Evolutionary conservation across 64 coral and sea anemone species (phyloP).

Genomic region (Montipora cactus): DNA sequence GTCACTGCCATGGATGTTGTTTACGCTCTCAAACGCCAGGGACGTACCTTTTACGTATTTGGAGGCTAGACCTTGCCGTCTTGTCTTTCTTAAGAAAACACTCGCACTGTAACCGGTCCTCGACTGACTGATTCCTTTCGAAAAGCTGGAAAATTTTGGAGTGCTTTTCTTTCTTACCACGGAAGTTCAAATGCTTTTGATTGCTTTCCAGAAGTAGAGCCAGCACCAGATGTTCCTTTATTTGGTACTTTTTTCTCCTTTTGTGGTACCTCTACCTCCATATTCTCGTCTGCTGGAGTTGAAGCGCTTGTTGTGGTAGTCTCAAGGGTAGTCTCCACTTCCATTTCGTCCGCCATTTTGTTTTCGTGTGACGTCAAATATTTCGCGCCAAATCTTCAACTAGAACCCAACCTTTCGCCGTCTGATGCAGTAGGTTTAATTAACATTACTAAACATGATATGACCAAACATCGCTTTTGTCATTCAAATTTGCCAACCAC

Average conservation of each 20-base stretch:
- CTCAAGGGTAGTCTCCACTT: constrained; percentile 31
- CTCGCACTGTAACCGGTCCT: too few relatives aligned
- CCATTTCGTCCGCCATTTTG: constrained; percentile 79
- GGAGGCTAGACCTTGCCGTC: too few relatives aligned
- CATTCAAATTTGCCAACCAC: too few relatives aligned
- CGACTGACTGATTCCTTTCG: too few relatives aligned
- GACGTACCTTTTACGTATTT: too few relatives aligned
- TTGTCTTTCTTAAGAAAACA: too few relatives aligned
- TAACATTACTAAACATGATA: too few relatives aligned
- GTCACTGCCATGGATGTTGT: too few relatives aligned
- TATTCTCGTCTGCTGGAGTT: constrained; percentile 50
- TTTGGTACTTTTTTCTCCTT: constrained; percentile 14
- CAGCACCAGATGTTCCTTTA: constrained; percentile 28
- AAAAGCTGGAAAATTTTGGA: neutral
- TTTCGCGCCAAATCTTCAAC: constrained; percentile 72
- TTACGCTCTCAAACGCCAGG: too few relatives aligned
- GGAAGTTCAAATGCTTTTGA: constrained; percentile 89
- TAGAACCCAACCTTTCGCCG: neutral
- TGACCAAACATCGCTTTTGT: too few relatives aligned
- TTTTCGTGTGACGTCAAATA: constrained; percentile 33
- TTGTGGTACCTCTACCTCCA: constrained; percentile 63
- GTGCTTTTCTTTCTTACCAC: constrained; percentile 55
- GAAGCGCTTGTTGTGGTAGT: neutral
- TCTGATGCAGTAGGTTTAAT: neutral
- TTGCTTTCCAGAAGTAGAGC: constrained; percentile 58